Base-by-base conservation (phyloP, 2,113 vertebrate genomes). In the Charina bottae region DNA sequence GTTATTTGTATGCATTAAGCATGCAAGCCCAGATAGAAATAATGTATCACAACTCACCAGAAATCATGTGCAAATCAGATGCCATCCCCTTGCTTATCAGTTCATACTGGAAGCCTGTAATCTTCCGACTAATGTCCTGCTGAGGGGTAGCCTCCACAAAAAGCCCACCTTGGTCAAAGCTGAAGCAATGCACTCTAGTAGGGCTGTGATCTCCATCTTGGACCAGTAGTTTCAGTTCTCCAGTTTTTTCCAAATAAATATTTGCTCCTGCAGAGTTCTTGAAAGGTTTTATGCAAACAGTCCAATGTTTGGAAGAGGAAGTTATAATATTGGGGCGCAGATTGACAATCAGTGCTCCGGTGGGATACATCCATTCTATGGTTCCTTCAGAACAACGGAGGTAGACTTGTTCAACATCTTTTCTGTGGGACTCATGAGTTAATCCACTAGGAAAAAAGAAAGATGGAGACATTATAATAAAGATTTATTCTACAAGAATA, bases 321-420 rank as follows among this genome's bases (percentile, higher is more conserved):
- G 98, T 98, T 53, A 97, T 95, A 46, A 96, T 98, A 96, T 99
- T 99, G 96, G 99, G 98, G 4, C 99, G 96, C 89, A 99, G 98
- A 97, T 99, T 99, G 96, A 99, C 97, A 1, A 99, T 99, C 97
- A 99, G 98, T 0, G 99, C 99, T 24, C 99, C 99, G 0, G 98
- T 99, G 17, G 99, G 99, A 95, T 99, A 99, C 94, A 99, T 97
- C 99, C 99, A 99, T 95, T 99, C 98, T 94, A 99, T 98, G 0
- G 98, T 97, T 26, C 99, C 99, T 85, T 99, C 98, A 0, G 99
- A 98, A 92, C 99, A 99, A 93, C 99, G 99, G 89, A 99, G 97
- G 96, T 99, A 99, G 95, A 99, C 99, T 98, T 99, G 99, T 93
- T 99, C 99, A 93, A 99, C 99, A 89, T 99, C 99, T 96, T 99